These are phyloP conservation scores for Aleiodes leptofemur DNA, from an alignment of 2,888 invertebrate genomes.

Conservation along the genomic window DNA sequence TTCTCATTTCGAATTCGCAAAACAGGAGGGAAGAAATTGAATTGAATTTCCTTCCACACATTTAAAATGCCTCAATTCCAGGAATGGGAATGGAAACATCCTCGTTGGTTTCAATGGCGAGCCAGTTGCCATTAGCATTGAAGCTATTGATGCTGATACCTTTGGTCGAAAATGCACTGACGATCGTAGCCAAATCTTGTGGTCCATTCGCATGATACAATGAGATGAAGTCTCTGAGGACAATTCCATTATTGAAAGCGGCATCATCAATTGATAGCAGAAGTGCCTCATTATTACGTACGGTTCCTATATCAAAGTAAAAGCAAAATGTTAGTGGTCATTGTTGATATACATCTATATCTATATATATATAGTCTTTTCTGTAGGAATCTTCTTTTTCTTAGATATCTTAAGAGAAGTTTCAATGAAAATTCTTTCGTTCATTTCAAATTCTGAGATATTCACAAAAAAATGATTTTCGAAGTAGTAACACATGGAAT, in stretches of 20 bases:
- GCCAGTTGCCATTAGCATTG: constrained; percentile 69
- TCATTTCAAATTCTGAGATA: too few relatives aligned
- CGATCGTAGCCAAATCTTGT: constrained; percentile 67
- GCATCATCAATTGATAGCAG: constrained; percentile 72
- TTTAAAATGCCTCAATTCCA: constrained; percentile 63
- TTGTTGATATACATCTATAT: background rate
- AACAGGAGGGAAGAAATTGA: background rate
- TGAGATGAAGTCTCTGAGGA: constrained; percentile 64
- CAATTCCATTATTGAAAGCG: constrained; percentile 68
- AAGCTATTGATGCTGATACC: constrained; percentile 67
- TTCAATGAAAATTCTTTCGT: too few relatives aligned
- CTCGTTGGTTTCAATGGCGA: constrained; percentile 69
- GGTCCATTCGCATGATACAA: constrained; percentile 62
- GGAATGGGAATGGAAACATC: constrained; percentile 59
- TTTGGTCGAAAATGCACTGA: constrained; percentile 65
- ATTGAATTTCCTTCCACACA: too few relatives aligned
- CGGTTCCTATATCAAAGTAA: constrained; percentile 66
- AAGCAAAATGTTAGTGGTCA: constrained; percentile 7
- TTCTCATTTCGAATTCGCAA: background rate
- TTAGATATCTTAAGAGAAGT: too few relatives aligned
- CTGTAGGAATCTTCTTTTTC: too few relatives aligned
- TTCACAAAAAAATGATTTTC: too few relatives aligned
- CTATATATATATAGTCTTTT: too few relatives aligned
- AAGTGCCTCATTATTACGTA: constrained; percentile 67
- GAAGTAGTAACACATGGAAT: too few relatives aligned